These are phyloP conservation scores for Ceratosolen solmsi DNA, from an alignment of 1,140 invertebrate species.

Conservation along the genomic window DNA sequence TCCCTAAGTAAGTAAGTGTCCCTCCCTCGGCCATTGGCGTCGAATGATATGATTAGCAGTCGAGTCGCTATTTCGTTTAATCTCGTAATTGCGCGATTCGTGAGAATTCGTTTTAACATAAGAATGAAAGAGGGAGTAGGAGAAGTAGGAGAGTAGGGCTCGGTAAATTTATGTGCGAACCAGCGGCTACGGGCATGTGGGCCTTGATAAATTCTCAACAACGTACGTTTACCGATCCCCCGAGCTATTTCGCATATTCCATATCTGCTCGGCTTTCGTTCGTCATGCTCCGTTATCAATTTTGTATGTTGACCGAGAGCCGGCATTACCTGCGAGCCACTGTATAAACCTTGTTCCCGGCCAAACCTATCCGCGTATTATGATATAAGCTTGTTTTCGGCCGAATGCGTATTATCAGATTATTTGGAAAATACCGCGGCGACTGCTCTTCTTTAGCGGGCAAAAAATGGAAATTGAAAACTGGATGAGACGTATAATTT, in stretches of 20 bases:
- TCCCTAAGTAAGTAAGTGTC: too few species aligned
- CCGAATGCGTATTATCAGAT: conserved; percentile 29
- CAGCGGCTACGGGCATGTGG: neutral
- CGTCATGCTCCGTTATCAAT: neutral
- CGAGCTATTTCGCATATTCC: conserved; percentile 47
- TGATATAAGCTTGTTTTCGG: conserved; percentile 39
- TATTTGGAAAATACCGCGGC: conserved; percentile 38
- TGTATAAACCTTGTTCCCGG: neutral
- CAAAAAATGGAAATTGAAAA: conserved; percentile 35
- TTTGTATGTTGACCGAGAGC: too few species aligned
- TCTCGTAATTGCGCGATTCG: conserved; percentile 5
- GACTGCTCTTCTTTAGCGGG: neutral
- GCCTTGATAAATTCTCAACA: conserved; percentile 1
- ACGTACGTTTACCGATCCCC: conserved; percentile 49
- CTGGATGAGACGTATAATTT: conserved; percentile 27
- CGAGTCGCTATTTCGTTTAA: neutral
- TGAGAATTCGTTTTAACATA: neutral
- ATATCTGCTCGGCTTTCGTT: neutral
- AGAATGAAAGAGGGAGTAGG: neutral
- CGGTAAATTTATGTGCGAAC: neutral
- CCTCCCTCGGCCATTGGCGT: too few species aligned
- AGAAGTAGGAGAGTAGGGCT: neutral
- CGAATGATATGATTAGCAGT: neutral
- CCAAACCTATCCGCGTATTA: conserved; percentile 37
- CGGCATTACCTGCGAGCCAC: neutral